Conservation (phyloP, 2,113 vertebrate genomes). For the Corapipo altera region DNA sequence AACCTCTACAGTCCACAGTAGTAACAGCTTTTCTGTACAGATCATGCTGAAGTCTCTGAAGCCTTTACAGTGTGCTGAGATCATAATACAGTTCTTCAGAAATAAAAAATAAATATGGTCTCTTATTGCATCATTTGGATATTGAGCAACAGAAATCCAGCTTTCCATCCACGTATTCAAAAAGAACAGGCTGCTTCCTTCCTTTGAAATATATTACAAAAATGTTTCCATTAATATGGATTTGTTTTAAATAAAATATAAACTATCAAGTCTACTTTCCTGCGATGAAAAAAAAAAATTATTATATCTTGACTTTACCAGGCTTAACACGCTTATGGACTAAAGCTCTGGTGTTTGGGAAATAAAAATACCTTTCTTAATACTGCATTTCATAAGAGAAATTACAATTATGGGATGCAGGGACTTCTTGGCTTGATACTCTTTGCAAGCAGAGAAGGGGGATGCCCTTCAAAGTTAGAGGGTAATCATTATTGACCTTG, state of each 20-base stretch:
- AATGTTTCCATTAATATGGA: neutral
- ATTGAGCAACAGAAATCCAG: neutral
- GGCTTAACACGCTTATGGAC: neutral
- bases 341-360: neutral
- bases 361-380: neutral
- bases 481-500: conserved; percentile 73
- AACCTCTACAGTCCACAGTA: neutral
- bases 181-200: neutral
- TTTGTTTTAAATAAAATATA: neutral
- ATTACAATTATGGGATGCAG: conserved; percentile 20
- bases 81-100: neutral
- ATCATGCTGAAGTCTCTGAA: neutral
- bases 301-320: neutral
- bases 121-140: neutral
- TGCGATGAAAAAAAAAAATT: neutral
- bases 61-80: neutral
- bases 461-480: conserved; percentile 71
- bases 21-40: neutral
- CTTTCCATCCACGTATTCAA: neutral
- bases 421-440: conserved; percentile 6
- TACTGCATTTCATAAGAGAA: neutral
- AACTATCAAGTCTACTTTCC: neutral
- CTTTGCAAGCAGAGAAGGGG: conserved; percentile 36
- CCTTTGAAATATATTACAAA: neutral
- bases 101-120: neutral